These are phyloP conservation scores for Pluvianellus socialis DNA, from an alignment of 2,113 vertebrate genomes.

Conservation along the genomic window DNA sequence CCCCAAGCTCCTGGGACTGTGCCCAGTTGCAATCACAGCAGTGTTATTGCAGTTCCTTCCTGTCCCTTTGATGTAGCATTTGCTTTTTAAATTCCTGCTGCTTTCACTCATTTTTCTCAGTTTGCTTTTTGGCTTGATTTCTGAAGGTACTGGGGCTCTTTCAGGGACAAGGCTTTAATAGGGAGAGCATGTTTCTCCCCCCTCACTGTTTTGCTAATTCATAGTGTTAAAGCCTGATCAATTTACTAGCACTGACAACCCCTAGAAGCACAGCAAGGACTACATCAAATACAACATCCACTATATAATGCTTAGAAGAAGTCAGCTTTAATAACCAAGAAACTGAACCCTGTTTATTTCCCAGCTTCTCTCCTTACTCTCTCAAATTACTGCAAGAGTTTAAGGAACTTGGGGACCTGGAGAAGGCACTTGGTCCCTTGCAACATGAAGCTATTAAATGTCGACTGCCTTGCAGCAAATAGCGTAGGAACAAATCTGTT, in stretches of 20 bases:
- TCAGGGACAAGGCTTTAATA: slow-evolving; percentile 3
- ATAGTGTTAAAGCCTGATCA: not conserved
- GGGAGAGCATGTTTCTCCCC: not conserved
- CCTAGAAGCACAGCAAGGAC: not conserved
- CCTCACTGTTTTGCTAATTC: slow-evolving; percentile 1
- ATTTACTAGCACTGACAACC: not conserved
- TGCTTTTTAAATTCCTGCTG: slow-evolving; percentile 63
- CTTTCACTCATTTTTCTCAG: slow-evolving; percentile 52
- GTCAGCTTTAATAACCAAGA: not conserved
- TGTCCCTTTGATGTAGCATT: slow-evolving; percentile 67
- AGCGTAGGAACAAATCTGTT: not conserved
- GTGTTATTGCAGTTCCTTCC: slow-evolving; percentile 67
- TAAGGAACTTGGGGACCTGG: not conserved
- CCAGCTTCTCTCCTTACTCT: not conserved
- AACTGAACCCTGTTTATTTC: not conserved
- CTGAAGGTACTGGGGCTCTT: slow-evolving; percentile 48
- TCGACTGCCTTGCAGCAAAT: not conserved
- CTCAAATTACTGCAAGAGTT: not conserved
- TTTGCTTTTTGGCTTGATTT: slow-evolving; percentile 45
- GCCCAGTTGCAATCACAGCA: slow-evolving; percentile 73
- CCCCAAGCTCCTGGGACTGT: slow-evolving; percentile 58
- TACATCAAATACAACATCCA: not conserved
- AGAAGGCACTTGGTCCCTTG: not conserved
- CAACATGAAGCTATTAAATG: not conserved
- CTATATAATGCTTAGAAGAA: not conserved